phyloP scores from a whole-genome alignment of 1,140 invertebrate species.

The Musca vetustissima region DNA sequence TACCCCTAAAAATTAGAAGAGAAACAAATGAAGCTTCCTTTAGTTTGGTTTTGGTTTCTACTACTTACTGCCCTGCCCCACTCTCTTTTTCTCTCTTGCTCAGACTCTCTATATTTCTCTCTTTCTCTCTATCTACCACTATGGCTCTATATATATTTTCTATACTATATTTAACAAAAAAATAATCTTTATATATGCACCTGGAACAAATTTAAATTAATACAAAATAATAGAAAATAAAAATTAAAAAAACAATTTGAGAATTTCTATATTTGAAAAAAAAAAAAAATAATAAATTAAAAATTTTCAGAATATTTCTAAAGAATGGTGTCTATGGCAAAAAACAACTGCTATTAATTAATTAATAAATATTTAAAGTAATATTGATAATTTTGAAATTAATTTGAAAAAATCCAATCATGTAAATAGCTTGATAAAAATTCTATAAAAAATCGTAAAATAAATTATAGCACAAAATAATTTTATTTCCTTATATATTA shows the following conservation, averaged over 20 bases:
- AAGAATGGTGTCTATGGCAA: constrained; percentile 13
- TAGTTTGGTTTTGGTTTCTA: too few relatives aligned
- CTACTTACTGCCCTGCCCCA: too few relatives aligned
- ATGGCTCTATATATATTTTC: too few relatives aligned
- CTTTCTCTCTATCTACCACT: neutral
- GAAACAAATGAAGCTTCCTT: too few relatives aligned
- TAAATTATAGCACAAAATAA: neutral
- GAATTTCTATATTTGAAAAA: neutral
- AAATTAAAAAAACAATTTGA: neutral
- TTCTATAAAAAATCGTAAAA: neutral
- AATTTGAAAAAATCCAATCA: neutral
- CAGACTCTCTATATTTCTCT: neutral
- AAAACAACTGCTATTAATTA: neutral
- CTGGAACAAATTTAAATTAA: constrained; percentile 23
- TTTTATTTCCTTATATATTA: neutral
- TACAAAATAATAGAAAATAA: constrained; percentile 21
- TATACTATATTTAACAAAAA: too few relatives aligned
- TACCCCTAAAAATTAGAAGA: too few relatives aligned
- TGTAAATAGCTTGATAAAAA: neutral
- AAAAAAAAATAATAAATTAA: neutral
- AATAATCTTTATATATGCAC: constrained; percentile 2
- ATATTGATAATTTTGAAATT: neutral
- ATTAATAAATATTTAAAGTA: neutral
- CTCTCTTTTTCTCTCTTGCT: too few relatives aligned
- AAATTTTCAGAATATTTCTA: neutral